Conservation (phyloP, 2,797 vertebrate genomes). For the Lycodopsis pacificus region DNA sequence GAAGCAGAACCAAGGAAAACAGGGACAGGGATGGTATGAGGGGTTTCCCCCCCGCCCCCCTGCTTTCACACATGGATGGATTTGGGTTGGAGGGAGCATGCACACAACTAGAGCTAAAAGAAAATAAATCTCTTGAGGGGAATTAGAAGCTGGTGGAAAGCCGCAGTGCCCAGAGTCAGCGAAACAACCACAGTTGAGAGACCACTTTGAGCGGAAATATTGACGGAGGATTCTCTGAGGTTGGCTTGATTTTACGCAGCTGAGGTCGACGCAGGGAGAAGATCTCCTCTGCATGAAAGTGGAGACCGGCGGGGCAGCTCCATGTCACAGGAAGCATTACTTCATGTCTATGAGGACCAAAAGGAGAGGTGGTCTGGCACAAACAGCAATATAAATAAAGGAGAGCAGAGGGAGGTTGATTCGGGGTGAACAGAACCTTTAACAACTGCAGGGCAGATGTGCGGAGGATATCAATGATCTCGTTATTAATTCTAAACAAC, state of each 20-base stretch:
- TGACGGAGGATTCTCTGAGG: slow-evolving; percentile 40
- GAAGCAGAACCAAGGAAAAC: slow-evolving; percentile 22
- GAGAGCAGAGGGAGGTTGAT: slow-evolving; percentile 48
- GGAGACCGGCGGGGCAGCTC: slow-evolving; percentile 15
- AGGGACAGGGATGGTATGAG: slow-evolving; percentile 22
- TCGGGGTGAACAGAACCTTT: slow-evolving; percentile 49
- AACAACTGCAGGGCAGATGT: slow-evolving; percentile 55
- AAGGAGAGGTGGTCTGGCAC: slow-evolving; percentile 33
- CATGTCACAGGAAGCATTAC: slow-evolving; percentile 56
- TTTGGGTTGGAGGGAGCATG: slow-evolving; percentile 22
- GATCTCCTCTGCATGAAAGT: slow-evolving; percentile 44
- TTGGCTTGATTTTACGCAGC: slow-evolving; percentile 60
- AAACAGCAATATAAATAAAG: slow-evolving; percentile 52
- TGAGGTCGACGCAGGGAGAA: not conserved
- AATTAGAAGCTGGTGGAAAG: slow-evolving; percentile 24
- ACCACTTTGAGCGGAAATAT: slow-evolving; percentile 27
- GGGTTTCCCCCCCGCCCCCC: slow-evolving; percentile 40
- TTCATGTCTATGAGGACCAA: slow-evolving; percentile 59
- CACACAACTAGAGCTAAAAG: slow-evolving; percentile 10
- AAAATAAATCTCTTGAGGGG: slow-evolving; percentile 1
- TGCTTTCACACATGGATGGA: slow-evolving; percentile 40
- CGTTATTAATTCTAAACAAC: slow-evolving; percentile 57
- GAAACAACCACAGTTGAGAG: slow-evolving; percentile 52
- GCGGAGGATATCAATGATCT: slow-evolving; percentile 26
- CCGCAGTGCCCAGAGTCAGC: slow-evolving; percentile 34